A percentile compares a stretch with the other conserved stretches of the same genome.
These are phyloP conservation scores for Sycobia sp. DNA, from an alignment of 1,140 invertebrate genomes.

Conservation along the genomic window DNA sequence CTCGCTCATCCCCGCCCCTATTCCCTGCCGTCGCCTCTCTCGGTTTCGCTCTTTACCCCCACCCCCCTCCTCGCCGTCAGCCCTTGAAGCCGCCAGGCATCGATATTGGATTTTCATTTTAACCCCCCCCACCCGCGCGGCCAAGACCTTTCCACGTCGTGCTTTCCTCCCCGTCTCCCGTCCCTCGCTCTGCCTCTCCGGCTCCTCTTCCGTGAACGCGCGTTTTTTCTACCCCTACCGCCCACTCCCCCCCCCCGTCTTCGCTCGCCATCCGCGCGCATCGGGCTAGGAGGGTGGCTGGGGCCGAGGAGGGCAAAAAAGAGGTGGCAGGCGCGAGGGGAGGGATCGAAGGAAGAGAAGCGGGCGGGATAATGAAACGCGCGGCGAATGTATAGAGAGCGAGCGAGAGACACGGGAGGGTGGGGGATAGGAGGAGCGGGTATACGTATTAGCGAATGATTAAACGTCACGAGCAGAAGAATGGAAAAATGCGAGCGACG, in stretches of 20 bases:
- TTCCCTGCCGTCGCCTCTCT: too few relatives aligned
- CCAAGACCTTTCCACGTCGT: too few relatives aligned
- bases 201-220: slow-evolving; percentile 34
- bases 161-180: too few relatives aligned
- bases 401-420: too few relatives aligned
- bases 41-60: background rate
- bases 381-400: slow-evolving; percentile 29
- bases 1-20: too few relatives aligned
- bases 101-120: slow-evolving; percentile 55
- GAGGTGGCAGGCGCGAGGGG: slow-evolving; percentile 1
- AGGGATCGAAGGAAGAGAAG: slow-evolving; percentile 31
- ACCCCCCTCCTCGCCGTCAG: background rate
- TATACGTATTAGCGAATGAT: slow-evolving; percentile 36
- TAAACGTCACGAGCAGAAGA: slow-evolving; percentile 33
- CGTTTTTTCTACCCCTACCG: too few relatives aligned
- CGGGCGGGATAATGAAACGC: slow-evolving; percentile 39
- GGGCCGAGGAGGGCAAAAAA: too few relatives aligned
- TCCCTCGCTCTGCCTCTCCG: too few relatives aligned
- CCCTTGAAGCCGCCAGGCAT: slow-evolving; percentile 43
- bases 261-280: too few relatives aligned
- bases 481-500: slow-evolving; percentile 17
- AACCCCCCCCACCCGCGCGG: too few relatives aligned
- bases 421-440: slow-evolving; percentile 27
- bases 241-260: too few relatives aligned
- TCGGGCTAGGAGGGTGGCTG: too few relatives aligned